Evolutionary conservation across 2,797 vertebrate species (phyloP), one percentile per base, ranked within the genome.

Genomic region (Pelochelys cantorii): DNA sequence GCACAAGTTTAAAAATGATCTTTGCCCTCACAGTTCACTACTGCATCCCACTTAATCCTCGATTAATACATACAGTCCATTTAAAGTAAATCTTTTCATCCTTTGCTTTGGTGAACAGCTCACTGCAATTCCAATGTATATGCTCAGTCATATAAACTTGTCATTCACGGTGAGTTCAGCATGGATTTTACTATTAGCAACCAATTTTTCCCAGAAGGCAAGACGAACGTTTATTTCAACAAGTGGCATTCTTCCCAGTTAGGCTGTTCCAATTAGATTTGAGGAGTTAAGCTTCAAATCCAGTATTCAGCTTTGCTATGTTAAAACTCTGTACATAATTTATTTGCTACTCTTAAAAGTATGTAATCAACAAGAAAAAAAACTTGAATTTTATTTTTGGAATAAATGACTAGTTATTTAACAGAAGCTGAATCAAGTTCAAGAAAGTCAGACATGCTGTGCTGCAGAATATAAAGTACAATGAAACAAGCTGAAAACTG

Each of bases 81-180:
- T 27, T 89, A 90, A 91, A 94, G 86, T 11, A 57, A 42, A 65
- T 59, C 11, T 79, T 92, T 91, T 89, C 87, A 89, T 22, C 0
- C 1, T 0, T 82, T 37, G 22, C 52, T 75, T 14, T 2, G 9
- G 25, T 15, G 8, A 92, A 75, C 42, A 75, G 7, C 25, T 71
- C 11, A 71, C n/a, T 34, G 34, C 23, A 7, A 4, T 93, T 93
- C 8, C 78, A 91, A 68, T 5, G 71, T 55, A 78, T 27, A 37
- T 1, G 5, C n/a, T 48, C 13, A 77, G 48, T 88, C 29, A 42
- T 74, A 83, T 85, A 52, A 83, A 37, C 20, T 8, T 92, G 27
- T 12, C 83, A 81, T 77, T 48, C 2, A 77, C 5, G 65, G 17
- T 79, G 92, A n/a, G 89, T 85, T 79, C 8, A 83, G 13, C 17